Evolutionary conservation across 2,888 invertebrate genomes (phyloP).

Genomic region (Arge pagana): DNA sequence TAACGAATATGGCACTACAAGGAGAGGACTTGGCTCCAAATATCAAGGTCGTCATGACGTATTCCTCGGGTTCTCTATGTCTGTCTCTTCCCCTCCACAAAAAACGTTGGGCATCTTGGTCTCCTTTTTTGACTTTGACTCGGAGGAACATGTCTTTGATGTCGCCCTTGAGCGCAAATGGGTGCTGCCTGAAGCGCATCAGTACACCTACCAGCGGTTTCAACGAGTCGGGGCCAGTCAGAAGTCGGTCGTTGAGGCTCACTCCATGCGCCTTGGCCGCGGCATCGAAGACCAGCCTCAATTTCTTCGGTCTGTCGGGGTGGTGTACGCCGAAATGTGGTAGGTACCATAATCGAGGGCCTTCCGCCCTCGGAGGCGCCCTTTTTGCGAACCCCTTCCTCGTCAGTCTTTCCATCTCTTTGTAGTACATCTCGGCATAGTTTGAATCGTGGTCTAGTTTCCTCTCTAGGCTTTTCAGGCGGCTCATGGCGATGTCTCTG

Average conservation of each 20-base stretch:
- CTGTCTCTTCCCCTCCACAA: not conserved
- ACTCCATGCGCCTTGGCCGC: slow-evolving; percentile 27
- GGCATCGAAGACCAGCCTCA: slow-evolving; percentile 9
- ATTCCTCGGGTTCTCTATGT: slow-evolving; percentile 20
- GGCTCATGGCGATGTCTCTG: not conserved
- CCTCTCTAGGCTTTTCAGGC: not conserved
- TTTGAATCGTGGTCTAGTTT: slow-evolving; percentile 17
- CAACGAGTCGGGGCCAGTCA: slow-evolving; percentile 46
- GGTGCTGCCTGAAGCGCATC: slow-evolving; percentile 46
- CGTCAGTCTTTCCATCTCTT: slow-evolving; percentile 23
- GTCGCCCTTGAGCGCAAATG: slow-evolving; percentile 45
- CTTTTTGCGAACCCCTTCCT: slow-evolving; percentile 13
- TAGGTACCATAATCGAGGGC: slow-evolving; percentile 28
- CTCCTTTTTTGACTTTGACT: slow-evolving; percentile 35
- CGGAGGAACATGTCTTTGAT: slow-evolving; percentile 48
- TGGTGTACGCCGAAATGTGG: slow-evolving; percentile 35
- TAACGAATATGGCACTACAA: slow-evolving; percentile 41
- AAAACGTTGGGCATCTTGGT: slow-evolving; percentile 35
- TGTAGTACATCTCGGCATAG: slow-evolving; percentile 23
- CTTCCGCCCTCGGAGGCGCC: not conserved
- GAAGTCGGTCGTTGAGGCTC: slow-evolving; percentile 38
- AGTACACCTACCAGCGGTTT: slow-evolving; percentile 45
- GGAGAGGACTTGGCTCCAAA: slow-evolving; percentile 37
- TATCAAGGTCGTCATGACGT: slow-evolving; percentile 36
- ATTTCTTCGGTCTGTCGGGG: slow-evolving; percentile 1